These are phyloP conservation scores for Caenorhabditis sinica DNA, from an alignment of 2,888 invertebrate genomes.

Conservation along the genomic window DNA sequence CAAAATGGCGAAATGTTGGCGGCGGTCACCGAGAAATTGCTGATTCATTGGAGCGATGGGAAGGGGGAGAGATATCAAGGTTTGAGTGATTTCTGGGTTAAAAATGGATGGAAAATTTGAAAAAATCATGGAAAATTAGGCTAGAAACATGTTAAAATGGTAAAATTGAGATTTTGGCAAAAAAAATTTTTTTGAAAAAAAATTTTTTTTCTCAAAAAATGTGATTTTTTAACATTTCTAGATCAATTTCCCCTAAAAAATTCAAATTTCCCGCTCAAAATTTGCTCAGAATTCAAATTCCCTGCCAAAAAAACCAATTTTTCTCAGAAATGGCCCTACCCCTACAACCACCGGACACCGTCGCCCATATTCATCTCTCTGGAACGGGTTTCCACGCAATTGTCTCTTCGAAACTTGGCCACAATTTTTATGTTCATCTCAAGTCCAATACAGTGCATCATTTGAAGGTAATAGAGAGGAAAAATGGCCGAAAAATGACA, in stretches of 20 bases:
- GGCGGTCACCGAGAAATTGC: slow-evolving; percentile 54
- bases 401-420: slow-evolving; percentile 76
- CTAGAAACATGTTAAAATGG: neutral
- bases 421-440: slow-evolving; percentile 80
- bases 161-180: neutral
- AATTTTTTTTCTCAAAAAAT: neutral
- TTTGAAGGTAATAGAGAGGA: slow-evolving; percentile 48
- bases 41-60: slow-evolving; percentile 53
- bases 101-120: neutral
- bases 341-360: slow-evolving; percentile 66
- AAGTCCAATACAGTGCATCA: slow-evolving; percentile 65
- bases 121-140: neutral
- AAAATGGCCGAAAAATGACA: too few species aligned
- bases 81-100: neutral
- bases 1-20: slow-evolving; percentile 68
- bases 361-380: slow-evolving; percentile 78
- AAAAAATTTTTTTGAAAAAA: too few species aligned
- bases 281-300: too few species aligned
- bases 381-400: slow-evolving; percentile 77
- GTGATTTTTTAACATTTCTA: neutral
- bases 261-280: neutral
- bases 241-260: neutral
- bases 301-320: neutral
- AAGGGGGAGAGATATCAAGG: slow-evolving; percentile 56
- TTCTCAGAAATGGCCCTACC: slow-evolving; percentile 71